Conservation (phyloP, 2,797 vertebrate genomes). For the Smutsia gigantea region DNA sequence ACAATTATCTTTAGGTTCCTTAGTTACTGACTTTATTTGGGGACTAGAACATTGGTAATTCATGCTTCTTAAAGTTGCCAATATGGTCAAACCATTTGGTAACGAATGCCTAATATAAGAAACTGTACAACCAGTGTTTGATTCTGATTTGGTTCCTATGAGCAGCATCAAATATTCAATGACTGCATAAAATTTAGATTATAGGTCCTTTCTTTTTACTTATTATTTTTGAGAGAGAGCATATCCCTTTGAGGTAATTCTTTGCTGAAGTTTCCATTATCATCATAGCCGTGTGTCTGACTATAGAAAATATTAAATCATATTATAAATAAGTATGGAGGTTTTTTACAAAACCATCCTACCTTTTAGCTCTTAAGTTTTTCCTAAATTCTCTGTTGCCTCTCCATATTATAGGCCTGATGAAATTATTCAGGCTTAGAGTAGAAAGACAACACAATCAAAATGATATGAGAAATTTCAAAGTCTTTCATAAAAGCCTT, state of each 20-base stretch:
- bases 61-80: not conserved
- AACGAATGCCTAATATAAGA: slow-evolving; percentile 41
- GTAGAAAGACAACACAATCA: not conserved
- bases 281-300: slow-evolving; percentile 18
- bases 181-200: not conserved
- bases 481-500: slow-evolving; percentile 39
- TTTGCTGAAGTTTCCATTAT: not conserved
- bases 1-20: not conserved
- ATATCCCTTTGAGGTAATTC: not conserved
- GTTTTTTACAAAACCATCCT: slow-evolving; percentile 33
- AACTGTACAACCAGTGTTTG: not conserved
- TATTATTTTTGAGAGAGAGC: not conserved
- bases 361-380: not conserved
- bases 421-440: slow-evolving; percentile 31
- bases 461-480: slow-evolving; percentile 50
- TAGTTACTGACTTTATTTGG: not conserved
- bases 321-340: not conserved
- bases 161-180: not conserved
- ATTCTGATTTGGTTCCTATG: not conserved
- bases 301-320: slow-evolving; percentile 29
- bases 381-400: slow-evolving; percentile 2
- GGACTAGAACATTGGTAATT: slow-evolving; percentile 4
- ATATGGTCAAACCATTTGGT: slow-evolving; percentile 19
- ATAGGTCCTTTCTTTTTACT: not conserved
- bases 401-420: not conserved